These are phyloP conservation scores for Cinclus mexicanus DNA, from an alignment of 2,113 vertebrate genomes.

Conservation along the genomic window DNA sequence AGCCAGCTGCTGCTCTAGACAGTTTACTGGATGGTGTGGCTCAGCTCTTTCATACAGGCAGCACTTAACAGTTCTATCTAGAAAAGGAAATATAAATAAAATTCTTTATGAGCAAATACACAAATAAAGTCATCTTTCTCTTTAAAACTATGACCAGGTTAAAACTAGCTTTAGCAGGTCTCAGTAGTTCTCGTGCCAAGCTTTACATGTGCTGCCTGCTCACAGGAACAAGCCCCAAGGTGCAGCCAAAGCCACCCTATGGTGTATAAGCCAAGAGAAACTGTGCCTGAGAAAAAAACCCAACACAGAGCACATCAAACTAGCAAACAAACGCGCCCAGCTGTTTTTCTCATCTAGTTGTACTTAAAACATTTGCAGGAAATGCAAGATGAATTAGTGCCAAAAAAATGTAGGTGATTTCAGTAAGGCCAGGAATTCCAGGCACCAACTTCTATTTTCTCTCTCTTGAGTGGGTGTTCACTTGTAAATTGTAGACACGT, in stretches of 20 bases:
- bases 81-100: conserved; percentile 44
- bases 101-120: neutral
- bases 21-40: neutral
- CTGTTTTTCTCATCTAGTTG: conserved; percentile 43
- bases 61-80: conserved; percentile 43
- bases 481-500: conserved; percentile 70
- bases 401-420: conserved; percentile 49
- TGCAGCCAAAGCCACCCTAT: neutral
- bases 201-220: neutral
- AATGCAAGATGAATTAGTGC: neutral
- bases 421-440: conserved; percentile 42
- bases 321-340: neutral
- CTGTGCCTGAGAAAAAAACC: neutral
- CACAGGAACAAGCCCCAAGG: neutral
- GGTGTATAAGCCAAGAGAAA: neutral
- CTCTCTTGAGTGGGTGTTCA: conserved; percentile 73
- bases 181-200: neutral
- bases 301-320: neutral
- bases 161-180: neutral
- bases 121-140: neutral
- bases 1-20: neutral
- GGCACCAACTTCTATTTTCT: conserved; percentile 28
- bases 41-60: conserved; percentile 50
- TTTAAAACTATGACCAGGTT: neutral
- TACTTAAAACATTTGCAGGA: conserved; percentile 34